Percentiles rank a stretch among this genome's conserved stretches.
Evolutionary conservation across 2,113 vertebrate species (phyloP).

Genomic region (Hipposideros armiger): DNA sequence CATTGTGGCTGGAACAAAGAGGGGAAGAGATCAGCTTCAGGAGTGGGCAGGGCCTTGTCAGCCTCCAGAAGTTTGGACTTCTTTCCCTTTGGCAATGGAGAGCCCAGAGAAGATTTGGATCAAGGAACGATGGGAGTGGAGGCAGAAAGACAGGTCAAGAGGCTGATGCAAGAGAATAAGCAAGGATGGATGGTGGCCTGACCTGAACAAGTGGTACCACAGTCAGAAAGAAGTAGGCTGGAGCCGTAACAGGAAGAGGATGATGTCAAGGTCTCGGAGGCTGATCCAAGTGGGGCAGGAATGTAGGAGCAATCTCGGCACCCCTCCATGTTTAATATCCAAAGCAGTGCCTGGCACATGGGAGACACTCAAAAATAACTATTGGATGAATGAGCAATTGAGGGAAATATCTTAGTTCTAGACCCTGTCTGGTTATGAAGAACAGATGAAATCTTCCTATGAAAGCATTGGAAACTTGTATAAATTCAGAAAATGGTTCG

Average conservation of each 20-base stretch:
- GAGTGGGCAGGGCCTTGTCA: background rate
- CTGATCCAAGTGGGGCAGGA: background rate
- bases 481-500: background rate
- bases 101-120: background rate
- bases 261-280: background rate
- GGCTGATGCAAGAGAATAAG: background rate
- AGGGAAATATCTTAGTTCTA: background rate
- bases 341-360: background rate
- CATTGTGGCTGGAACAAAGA: background rate
- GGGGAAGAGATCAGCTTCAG: background rate
- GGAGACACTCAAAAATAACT: background rate
- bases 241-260: background rate
- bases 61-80: background rate
- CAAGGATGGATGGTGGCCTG: background rate
- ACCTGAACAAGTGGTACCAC: too few relatives aligned
- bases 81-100: background rate
- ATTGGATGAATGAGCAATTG: background rate
- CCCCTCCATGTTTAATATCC: background rate
- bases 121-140: background rate
- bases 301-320: background rate
- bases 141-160: background rate
- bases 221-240: background rate
- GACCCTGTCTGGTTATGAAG: background rate
- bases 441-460: conserved; percentile 1
- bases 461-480: background rate